Conservation (phyloP, 2,797 vertebrate genomes). For the Sphenodon punctatus region DNA sequence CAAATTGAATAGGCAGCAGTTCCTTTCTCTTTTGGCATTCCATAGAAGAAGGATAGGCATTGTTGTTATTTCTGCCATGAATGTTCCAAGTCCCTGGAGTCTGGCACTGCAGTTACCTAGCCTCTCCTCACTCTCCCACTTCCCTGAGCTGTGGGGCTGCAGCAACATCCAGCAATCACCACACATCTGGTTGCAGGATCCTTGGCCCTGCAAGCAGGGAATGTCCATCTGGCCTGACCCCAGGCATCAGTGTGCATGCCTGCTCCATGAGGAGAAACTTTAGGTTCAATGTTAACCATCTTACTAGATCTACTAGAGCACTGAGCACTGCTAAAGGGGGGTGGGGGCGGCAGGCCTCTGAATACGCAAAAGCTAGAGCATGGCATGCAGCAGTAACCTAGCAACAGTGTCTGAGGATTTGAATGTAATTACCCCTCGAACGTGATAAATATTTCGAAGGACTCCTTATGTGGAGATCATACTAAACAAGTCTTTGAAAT, state of each 20-base stretch:
- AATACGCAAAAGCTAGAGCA: conserved; percentile 70
- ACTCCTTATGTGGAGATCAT: conserved; percentile 79
- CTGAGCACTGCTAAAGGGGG: not conserved
- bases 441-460: conserved; percentile 81
- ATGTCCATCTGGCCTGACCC: not conserved
- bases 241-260: not conserved
- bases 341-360: conserved; percentile 54
- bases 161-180: not conserved
- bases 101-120: not conserved
- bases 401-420: conserved; percentile 84
- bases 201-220: not conserved
- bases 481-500: conserved; percentile 83
- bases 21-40: not conserved
- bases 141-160: not conserved
- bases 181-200: accelerated
- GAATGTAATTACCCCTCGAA: conserved; percentile 83
- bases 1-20: no score
- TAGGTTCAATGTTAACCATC: conserved; percentile 14
- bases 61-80: not conserved
- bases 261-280: conserved; percentile 14
- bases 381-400: conserved; percentile 80
- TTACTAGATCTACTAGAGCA: conserved; percentile 25
- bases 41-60: not conserved
- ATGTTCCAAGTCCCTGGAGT: not conserved
- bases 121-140: not conserved